Conservation (phyloP, 2,797 vertebrate genomes). For the Peromyscus aztecus region DNA sequence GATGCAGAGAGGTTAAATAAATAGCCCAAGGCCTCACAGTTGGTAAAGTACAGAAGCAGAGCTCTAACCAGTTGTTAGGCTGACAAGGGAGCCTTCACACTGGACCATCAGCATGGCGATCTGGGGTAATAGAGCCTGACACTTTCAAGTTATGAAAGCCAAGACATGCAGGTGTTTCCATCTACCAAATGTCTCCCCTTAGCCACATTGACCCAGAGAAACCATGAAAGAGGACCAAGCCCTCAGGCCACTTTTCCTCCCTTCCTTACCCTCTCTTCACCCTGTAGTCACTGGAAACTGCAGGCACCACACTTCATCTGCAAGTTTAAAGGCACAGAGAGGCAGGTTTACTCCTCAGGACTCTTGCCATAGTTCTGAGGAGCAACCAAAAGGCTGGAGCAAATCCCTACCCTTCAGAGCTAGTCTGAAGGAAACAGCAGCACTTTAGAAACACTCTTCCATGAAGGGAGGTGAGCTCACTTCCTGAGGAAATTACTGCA, state of each 20-base stretch:
- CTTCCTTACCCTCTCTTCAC: slow-evolving; percentile 65
- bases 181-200: not conserved
- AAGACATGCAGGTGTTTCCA: not conserved
- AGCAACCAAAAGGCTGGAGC: slow-evolving; percentile 67
- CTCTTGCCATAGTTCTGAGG: slow-evolving; percentile 62
- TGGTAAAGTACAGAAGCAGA: not conserved
- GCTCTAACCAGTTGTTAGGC: not conserved
- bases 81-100: too few relatives aligned
- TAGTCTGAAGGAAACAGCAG: slow-evolving; percentile 79
- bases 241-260: slow-evolving; percentile 58
- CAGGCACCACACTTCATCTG: slow-evolving; percentile 63
- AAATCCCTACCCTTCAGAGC: slow-evolving; percentile 39
- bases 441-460: slow-evolving; percentile 82
- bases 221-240: not conserved
- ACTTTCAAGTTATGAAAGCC: not conserved
- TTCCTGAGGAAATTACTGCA: slow-evolving; percentile 88
- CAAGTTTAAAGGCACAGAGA: slow-evolving; percentile 71
- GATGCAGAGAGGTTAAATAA: not conserved
- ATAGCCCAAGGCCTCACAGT: not conserved
- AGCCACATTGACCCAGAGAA: not conserved
- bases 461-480: slow-evolving; percentile 87
- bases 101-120: not conserved
- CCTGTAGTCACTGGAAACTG: slow-evolving; percentile 68
- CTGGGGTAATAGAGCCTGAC: not conserved
- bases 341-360: slow-evolving; percentile 62